A percentile compares a stretch with the other conserved stretches of the same genome.
phyloP scores from a whole-genome alignment of 2,888 invertebrate species.

The Watsonalla binaria region DNA sequence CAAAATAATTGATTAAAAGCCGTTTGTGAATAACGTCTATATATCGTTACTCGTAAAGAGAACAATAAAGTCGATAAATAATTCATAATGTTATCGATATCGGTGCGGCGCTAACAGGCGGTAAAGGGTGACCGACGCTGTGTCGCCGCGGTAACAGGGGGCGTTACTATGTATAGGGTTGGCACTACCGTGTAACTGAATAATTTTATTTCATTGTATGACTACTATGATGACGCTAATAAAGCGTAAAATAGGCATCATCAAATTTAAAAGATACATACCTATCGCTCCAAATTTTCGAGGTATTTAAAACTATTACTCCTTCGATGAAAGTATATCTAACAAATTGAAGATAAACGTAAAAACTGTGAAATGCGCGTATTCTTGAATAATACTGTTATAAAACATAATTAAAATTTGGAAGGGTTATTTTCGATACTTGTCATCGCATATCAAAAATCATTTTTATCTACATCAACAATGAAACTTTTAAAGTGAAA shows the following conservation, averaged over 20 bases:
- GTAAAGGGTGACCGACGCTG: slow-evolving; percentile 70
- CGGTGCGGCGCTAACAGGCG: slow-evolving; percentile 27
- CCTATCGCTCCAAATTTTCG: too few relatives aligned
- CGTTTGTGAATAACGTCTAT: neutral
- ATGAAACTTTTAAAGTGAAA: too few relatives aligned
- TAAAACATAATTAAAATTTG: too few relatives aligned
- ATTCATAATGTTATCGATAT: slow-evolving; percentile 37
- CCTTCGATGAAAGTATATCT: neutral
- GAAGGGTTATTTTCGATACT: too few relatives aligned
- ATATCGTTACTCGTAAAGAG: neutral
- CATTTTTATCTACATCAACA: too few relatives aligned
- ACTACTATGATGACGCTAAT: too few relatives aligned
- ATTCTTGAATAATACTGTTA: too few relatives aligned
- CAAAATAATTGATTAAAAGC: too few relatives aligned
- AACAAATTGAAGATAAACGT: neutral
- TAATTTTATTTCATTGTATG: neutral
- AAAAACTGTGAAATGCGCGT: too few relatives aligned
- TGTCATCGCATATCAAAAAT: too few relatives aligned
- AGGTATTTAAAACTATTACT: neutral
- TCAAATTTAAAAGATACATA: too few relatives aligned
- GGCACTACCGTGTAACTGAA: slow-evolving; percentile 9
- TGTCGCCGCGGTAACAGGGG: slow-evolving; percentile 68
- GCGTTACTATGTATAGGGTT: slow-evolving; percentile 53
- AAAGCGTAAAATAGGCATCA: too few relatives aligned
- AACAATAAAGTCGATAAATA: slow-evolving; percentile 25